phyloP scores from a whole-genome alignment of 2,797 vertebrate species.

The Semotilus atromaculatus region DNA sequence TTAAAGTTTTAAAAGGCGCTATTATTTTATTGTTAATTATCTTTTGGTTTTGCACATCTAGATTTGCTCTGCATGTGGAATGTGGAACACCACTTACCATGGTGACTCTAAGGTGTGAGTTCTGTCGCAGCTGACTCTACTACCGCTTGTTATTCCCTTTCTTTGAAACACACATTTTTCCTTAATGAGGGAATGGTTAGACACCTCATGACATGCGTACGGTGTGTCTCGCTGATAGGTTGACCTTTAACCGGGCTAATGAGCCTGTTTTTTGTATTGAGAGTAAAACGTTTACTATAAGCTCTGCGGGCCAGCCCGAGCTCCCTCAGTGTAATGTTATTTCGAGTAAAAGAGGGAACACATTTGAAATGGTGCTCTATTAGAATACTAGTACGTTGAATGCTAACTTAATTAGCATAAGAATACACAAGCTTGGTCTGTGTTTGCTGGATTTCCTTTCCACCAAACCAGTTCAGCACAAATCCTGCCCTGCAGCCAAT shows the following conservation, averaged over 20 bases:
- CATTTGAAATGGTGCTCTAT: neutral
- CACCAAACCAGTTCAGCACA: neutral
- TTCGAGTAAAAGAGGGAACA: neutral
- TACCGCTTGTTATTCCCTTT: conserved; percentile 35
- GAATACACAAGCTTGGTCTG: neutral
- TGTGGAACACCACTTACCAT: too few relatives aligned
- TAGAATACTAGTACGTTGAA: neutral
- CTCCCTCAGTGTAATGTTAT: neutral
- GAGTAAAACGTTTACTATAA: neutral
- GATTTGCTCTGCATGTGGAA: conserved; percentile 4
- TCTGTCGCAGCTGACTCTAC: conserved; percentile 31
- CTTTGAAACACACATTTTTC: neutral
- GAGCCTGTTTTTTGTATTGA: conserved; percentile 24
- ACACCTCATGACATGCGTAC: neutral
- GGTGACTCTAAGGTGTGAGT: conserved; percentile 35
- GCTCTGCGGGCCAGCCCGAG: neutral
- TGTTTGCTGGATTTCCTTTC: rapidly evolving
- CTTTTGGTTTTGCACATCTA: neutral
- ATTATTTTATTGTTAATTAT: conserved; percentile 26
- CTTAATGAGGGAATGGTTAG: conserved; percentile 45
- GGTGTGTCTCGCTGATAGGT: neutral
- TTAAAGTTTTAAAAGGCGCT: neutral
- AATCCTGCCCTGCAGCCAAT: neutral
- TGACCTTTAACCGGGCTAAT: conserved; percentile 34
- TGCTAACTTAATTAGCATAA: neutral